Conservation (phyloP, 2,888 invertebrate genomes). For the Congeria kusceri region DNA sequence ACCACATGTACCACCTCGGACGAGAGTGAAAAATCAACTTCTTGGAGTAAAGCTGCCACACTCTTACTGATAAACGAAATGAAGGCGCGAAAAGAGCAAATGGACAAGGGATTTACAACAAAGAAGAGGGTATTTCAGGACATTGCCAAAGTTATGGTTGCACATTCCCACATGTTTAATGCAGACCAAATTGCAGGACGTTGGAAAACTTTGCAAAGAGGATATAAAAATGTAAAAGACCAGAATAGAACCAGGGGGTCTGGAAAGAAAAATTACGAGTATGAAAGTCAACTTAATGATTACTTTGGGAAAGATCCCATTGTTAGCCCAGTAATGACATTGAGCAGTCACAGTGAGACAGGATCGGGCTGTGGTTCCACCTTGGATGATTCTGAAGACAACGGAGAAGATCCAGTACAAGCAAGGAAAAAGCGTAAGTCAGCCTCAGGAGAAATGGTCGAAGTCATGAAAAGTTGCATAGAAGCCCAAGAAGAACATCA, state of each 20-base stretch:
- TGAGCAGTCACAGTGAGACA: constrained; percentile 17
- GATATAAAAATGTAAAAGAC: constrained; percentile 21
- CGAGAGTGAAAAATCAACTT: constrained; percentile 24
- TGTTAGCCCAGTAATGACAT: constrained; percentile 21
- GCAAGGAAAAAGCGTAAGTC: constrained; percentile 22
- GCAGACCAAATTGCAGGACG: constrained; percentile 22
- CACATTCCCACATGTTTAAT: constrained; percentile 13
- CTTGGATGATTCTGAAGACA: constrained; percentile 18
- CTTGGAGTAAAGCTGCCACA: constrained; percentile 27
- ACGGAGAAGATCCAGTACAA: constrained; percentile 21
- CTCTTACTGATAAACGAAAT: constrained; percentile 15
- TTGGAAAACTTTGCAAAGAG: constrained; percentile 28
- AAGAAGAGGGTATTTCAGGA: constrained; percentile 29
- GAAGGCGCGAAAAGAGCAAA: constrained; percentile 21
- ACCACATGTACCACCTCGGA: constrained; percentile 1
- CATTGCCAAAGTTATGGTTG: constrained; percentile 22
- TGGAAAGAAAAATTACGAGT: constrained; percentile 15
- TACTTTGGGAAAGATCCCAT: constrained; percentile 12
- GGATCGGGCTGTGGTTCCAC: constrained; percentile 13
- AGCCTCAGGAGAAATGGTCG: constrained; percentile 19
- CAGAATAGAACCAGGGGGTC: constrained; percentile 15
- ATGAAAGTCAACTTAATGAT: constrained; percentile 23
- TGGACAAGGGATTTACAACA: constrained; percentile 24
- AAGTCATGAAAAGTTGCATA: constrained; percentile 16
- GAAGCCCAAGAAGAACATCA: constrained; percentile 21